These are phyloP conservation scores for Canis aureus DNA, from an alignment of 2,113 vertebrate species.

Conservation along the genomic window DNA sequence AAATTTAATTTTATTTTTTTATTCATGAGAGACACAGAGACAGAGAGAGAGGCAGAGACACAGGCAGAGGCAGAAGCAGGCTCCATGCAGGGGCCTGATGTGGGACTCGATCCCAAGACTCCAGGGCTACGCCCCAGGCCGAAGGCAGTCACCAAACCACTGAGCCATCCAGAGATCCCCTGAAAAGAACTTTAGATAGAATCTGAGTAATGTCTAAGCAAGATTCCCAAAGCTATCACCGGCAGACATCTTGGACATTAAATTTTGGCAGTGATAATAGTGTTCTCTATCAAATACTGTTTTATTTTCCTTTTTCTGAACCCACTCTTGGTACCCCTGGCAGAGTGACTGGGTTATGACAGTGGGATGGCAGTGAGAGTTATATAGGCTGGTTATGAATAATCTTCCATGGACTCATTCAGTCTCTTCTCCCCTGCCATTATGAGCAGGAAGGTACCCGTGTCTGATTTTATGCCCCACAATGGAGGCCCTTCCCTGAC, in stretches of 20 bases:
- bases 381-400: fast-evolving
- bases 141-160: no score
- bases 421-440: background rate
- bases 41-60: no score
- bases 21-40: no score
- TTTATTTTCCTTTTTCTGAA: background rate
- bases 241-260: background rate
- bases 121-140: no score
- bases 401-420: background rate
- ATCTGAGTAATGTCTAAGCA: background rate
- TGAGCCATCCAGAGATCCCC: no score
- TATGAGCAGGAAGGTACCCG: background rate
- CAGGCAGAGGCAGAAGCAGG: no score
- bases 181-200: background rate
- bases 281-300: background rate
- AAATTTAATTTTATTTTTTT: no score
- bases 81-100: no score
- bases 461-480: background rate
- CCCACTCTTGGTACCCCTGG: background rate
- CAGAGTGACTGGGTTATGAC: background rate
- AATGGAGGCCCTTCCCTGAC: background rate
- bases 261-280: background rate
- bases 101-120: no score
- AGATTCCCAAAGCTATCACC: background rate
- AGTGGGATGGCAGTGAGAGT: background rate